These are phyloP conservation scores for Bovichtus diacanthus DNA, from an alignment of 2,797 vertebrate genomes.

Conservation along the genomic window DNA sequence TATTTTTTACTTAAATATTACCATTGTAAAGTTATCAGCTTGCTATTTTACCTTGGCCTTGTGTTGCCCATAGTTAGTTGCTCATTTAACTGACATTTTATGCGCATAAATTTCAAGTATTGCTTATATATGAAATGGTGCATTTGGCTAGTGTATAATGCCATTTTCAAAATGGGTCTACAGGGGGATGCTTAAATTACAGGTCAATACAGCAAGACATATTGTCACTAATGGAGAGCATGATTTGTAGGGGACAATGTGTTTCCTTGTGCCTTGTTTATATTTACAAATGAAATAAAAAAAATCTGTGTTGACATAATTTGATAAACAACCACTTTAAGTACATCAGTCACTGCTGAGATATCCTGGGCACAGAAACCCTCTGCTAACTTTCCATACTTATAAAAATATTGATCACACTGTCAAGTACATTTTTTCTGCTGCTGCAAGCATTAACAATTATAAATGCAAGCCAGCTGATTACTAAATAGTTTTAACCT, in stretches of 20 bases:
- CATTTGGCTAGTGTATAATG: conserved; percentile 34
- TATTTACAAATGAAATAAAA: conserved; percentile 44
- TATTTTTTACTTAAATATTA: background rate
- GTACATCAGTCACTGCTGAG: conserved; percentile 28
- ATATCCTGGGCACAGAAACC: conserved; percentile 52
- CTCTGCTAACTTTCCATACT: conserved; percentile 28
- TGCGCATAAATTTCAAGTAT: conserved; percentile 20
- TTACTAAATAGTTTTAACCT: conserved; percentile 9
- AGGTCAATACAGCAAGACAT: conserved; percentile 43
- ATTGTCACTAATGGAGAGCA: conserved; percentile 57
- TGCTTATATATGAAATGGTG: conserved; percentile 10
- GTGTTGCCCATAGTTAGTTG: background rate
- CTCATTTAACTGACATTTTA: background rate
- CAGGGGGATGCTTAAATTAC: conserved; percentile 38
- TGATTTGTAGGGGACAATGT: conserved; percentile 61
- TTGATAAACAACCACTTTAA: conserved; percentile 72
- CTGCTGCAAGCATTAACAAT: conserved; percentile 29
- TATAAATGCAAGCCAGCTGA: conserved; percentile 23
- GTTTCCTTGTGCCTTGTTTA: conserved; percentile 60
- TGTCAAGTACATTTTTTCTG: conserved; percentile 41
- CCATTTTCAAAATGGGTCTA: conserved; percentile 29
- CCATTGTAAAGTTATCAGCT: background rate
- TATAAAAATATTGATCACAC: conserved; percentile 51
- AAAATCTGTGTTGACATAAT: conserved; percentile 42
- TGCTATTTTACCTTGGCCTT: background rate